These are phyloP conservation scores for Leptodactylus fuscus DNA, from an alignment of 2,113 vertebrate species.

Conservation along the genomic window DNA sequence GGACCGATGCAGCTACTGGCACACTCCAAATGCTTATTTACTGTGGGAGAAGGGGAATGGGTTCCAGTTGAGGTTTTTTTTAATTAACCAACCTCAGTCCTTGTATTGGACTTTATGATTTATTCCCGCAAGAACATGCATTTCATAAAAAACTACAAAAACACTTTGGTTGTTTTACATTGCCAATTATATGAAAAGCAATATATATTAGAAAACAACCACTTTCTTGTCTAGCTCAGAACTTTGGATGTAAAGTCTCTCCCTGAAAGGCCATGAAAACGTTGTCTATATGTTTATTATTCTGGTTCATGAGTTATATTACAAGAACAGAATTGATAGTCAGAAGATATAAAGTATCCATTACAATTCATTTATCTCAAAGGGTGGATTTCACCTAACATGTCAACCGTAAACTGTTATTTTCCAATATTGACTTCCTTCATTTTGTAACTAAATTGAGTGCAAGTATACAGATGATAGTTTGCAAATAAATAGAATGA, in stretches of 20 bases:
- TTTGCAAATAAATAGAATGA: neutral
- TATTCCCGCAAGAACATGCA: neutral
- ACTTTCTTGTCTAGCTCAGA: neutral
- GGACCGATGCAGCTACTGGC: slow-evolving; percentile 15
- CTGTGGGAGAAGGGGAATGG: neutral
- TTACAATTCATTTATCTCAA: neutral
- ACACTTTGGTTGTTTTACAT: neutral
- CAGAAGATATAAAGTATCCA: neutral
- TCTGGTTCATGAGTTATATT: neutral
- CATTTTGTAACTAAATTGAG: too few species aligned
- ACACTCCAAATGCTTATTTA: neutral
- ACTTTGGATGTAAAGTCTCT: neutral
- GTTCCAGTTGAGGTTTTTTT: neutral
- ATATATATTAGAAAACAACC: neutral
- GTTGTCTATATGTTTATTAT: neutral
- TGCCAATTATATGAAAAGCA: neutral
- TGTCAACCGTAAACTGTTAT: neutral
- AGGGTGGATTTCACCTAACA: too few species aligned
- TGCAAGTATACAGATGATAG: neutral
- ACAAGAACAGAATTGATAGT: neutral
- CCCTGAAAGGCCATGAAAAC: neutral
- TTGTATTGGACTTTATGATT: neutral
- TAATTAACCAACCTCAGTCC: neutral
- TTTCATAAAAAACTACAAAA: neutral
- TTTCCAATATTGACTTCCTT: too few species aligned